A percentile compares a stretch with the other conserved stretches of the same genome.
Evolutionary conservation across 1,140 invertebrate species (phyloP).

Genomic region (Acromyrmex echinatior): DNA sequence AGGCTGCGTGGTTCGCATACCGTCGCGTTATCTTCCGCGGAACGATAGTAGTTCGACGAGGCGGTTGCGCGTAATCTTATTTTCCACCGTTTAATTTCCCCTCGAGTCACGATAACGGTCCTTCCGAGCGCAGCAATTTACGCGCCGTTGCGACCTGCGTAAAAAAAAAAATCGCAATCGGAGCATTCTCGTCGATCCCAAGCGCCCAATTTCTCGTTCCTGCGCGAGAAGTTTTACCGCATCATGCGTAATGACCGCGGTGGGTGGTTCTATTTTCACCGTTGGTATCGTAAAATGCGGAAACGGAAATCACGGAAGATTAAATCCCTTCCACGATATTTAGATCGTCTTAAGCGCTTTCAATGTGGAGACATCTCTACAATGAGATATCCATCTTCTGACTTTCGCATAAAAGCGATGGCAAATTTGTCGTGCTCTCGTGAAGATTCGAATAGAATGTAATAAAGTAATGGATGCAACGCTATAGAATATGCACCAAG

Average conservation of each 20-base stretch:
- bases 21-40: slow-evolving; percentile 51
- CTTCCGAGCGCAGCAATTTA: slow-evolving; percentile 7
- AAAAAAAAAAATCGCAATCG: neutral
- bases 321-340: slow-evolving; percentile 37
- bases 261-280: slow-evolving; percentile 9
- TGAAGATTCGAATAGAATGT: slow-evolving; percentile 41
- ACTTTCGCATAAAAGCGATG: slow-evolving; percentile 47
- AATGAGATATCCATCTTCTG: slow-evolving; percentile 53
- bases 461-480: slow-evolving; percentile 74
- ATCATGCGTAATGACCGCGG: slow-evolving; percentile 18
- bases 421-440: slow-evolving; percentile 72
- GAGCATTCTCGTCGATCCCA: neutral
- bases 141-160: neutral
- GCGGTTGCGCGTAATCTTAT: neutral
- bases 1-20: slow-evolving; percentile 55
- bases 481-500: slow-evolving; percentile 38
- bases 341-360: slow-evolving; percentile 30
- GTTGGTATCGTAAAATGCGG: neutral
- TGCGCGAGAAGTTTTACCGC: slow-evolving; percentile 19
- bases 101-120: slow-evolving; percentile 30
- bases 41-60: neutral
- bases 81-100: slow-evolving; percentile 53
- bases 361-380: slow-evolving; percentile 20
- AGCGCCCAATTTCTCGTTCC: slow-evolving; percentile 16
- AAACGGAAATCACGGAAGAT: slow-evolving; percentile 36